These are phyloP conservation scores for Corythornis cristatus DNA, from an alignment of 2,113 vertebrate genomes.

Conservation along the genomic window DNA sequence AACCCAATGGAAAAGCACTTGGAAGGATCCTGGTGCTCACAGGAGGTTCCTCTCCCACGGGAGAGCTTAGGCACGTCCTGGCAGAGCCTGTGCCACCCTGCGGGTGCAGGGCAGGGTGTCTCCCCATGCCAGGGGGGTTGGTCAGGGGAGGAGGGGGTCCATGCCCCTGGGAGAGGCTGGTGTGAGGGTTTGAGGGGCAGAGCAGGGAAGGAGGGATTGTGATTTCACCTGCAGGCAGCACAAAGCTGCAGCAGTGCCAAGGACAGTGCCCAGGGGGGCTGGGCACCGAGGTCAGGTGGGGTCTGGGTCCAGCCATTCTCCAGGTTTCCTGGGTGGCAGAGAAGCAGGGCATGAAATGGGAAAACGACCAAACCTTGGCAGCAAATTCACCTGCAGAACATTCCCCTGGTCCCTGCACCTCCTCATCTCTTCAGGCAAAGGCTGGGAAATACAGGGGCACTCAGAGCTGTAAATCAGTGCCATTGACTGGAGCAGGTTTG, in stretches of 20 bases:
- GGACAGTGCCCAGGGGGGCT: accelerated
- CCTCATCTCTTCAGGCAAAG: neutral
- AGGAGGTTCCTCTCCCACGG: neutral
- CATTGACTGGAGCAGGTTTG: neutral
- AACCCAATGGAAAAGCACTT: neutral
- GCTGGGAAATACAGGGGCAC: neutral
- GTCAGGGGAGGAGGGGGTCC: neutral
- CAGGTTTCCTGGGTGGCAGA: neutral
- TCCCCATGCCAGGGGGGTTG: accelerated
- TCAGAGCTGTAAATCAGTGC: neutral
- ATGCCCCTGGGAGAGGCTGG: accelerated
- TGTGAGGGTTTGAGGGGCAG: neutral
- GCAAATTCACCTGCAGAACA: neutral
- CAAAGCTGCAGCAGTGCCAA: neutral
- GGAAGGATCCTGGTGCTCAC: neutral
- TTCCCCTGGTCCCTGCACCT: accelerated
- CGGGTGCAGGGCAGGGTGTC: neutral
- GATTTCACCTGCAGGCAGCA: neutral
- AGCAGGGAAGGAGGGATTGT: neutral
- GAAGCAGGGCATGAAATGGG: neutral
- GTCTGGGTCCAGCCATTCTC: neutral
- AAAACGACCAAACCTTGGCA: neutral
- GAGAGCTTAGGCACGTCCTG: accelerated
- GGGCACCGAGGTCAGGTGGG: neutral
- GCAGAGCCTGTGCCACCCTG: too few species aligned